Base-by-base conservation (phyloP, 2,797 vertebrate genomes). In the Mallotus villosus region DNA sequence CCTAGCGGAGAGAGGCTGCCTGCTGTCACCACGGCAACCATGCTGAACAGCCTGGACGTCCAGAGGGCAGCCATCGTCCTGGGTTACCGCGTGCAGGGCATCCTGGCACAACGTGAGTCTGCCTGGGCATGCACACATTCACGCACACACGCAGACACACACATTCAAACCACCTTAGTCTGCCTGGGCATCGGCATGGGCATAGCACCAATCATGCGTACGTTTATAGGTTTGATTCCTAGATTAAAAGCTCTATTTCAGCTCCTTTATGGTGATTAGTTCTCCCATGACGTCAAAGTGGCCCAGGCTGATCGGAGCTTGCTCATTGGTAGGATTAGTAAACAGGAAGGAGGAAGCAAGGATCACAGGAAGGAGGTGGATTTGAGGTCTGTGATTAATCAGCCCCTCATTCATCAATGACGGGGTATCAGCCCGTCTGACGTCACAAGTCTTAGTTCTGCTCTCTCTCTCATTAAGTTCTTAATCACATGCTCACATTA, bases 21-120 rank as follows among this genome's bases (percentile, higher is more conserved):
- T 32, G 98, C 95, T 0, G 78, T 87, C 68, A 87, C 91, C 80
- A 94, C 95, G 29, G 95, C 96, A 16, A 87, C 92, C 74, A 85
- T 96, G 24, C 94, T 99, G 68, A 99, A 99, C 90, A 92, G 87
- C 77, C 91, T 99, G 22, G 94, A 99, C 1, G 92, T 99, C 79
- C 98, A 99, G 87, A 93, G 94, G 72, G 97, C 96, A 0, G 98
- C 98, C 27, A 99, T 99, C 70, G 91, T 99, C 79, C 88, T 99
- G 32, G 98, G 97, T n/a, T 98, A 97, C 85, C 96, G 97, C 37
- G 94, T 99, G n/a, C 95, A 96, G 78, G 97, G 96, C 2, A 78
- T 92, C 29, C 89, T 99, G 75, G 97, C 98, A 5, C 96, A 98
- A 72, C 96, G 97, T 99, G 89, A 98, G 97, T 94, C 61, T 4